Evolutionary conservation across 2,113 vertebrate genomes (phyloP).

Genomic region (Zosterops lateralis): DNA sequence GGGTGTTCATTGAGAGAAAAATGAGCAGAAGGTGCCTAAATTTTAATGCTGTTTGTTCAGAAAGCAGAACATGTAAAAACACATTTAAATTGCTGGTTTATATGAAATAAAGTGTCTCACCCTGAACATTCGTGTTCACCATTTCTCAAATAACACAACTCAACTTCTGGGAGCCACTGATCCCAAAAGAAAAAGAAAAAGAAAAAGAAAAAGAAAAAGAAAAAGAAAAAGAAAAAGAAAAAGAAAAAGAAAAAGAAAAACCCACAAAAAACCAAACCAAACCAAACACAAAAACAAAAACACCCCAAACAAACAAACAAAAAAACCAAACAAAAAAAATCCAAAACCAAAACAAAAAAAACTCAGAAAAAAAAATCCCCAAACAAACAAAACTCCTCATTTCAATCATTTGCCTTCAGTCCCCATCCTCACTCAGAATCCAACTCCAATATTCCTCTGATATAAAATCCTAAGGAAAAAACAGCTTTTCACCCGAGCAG

Average conservation of each 20-base stretch:
- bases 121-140: accelerated
- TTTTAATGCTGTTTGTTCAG: not conserved
- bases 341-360: not conserved
- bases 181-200: not conserved
- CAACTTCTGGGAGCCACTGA: not conserved
- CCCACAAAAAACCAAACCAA: too few relatives aligned
- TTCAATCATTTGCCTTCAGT: not conserved
- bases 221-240: too few relatives aligned
- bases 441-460: not conserved
- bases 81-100: accelerated
- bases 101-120: not conserved
- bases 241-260: too few relatives aligned
- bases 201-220: too few relatives aligned
- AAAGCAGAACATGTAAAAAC: not conserved
- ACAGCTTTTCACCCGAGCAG: not conserved
- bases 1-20: not conserved
- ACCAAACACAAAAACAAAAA: too few relatives aligned
- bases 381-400: not conserved
- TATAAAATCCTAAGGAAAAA: not conserved
- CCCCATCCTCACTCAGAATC: not conserved
- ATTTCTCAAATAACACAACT: not conserved
- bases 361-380: not conserved
- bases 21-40: not conserved
- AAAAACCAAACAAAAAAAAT: not conserved
- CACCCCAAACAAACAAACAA: too few relatives aligned